Evolutionary conservation across 2,797 vertebrate genomes (phyloP).

Genomic region (Meda fulgida): DNA sequence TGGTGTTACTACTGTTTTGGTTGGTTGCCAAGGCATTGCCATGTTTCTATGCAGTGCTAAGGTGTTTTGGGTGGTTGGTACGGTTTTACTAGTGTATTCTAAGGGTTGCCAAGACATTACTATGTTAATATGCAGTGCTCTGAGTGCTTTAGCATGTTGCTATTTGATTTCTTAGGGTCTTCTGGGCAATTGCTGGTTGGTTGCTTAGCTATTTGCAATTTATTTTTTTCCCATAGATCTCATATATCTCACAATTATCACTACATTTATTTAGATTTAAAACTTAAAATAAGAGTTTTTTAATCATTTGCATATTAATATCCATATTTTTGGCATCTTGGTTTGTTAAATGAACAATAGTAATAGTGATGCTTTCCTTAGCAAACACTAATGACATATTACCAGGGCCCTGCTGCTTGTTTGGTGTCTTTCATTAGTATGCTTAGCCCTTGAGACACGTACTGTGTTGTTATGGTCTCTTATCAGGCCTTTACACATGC

Average conservation of each 20-base stretch:
- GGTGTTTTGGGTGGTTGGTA: not conserved
- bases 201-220: not conserved
- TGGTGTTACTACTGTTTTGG: no score
- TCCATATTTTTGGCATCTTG: not conserved
- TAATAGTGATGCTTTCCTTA: not conserved
- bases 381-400: conserved; percentile 26
- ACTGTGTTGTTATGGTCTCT: conserved; percentile 49
- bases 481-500: conserved; percentile 59
- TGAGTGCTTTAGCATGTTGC: not conserved
- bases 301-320: not conserved
- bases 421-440: conserved; percentile 59
- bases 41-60: not conserved
- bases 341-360: no score
- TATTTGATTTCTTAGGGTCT: not conserved
- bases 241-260: not conserved
- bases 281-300: not conserved
- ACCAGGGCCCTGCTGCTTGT: not conserved
- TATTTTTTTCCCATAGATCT: not conserved
- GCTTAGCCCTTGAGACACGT: conserved; percentile 44
- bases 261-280: not conserved
- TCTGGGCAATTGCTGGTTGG: not conserved
- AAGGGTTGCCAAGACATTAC: not conserved
- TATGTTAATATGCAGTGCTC: not conserved
- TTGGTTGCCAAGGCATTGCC: no score
- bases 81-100: not conserved